Percentiles rank a stretch among this genome's conserved stretches.
Conservation (phyloP, 1,140 invertebrate species). For the Eulimnadia texana region DNA sequence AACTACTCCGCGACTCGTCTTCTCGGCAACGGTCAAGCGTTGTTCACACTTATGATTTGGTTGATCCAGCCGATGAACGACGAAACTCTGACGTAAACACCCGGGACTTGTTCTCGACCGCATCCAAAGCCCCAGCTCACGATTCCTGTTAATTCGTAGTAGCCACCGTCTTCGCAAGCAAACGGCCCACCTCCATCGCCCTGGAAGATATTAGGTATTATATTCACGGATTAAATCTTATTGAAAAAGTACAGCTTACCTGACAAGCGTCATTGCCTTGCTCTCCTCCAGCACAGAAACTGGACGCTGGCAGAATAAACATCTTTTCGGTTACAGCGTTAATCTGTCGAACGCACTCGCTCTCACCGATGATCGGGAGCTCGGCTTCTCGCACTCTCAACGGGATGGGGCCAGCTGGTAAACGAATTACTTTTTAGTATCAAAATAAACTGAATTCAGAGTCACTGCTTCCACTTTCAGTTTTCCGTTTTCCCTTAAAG, state of each 20-base stretch:
- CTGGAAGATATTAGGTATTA: constrained; percentile 31
- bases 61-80: constrained; percentile 93
- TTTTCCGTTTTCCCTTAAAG: too few species aligned
- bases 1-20: neutral
- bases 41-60: constrained; percentile 90
- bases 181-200: constrained; percentile 82
- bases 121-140: constrained; percentile 89
- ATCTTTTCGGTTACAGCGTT: constrained; percentile 88
- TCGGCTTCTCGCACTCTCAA: constrained; percentile 73
- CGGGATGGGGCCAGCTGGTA: constrained; percentile 72
- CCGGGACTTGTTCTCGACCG: constrained; percentile 71
- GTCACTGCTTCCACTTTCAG: too few species aligned
- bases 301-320: constrained; percentile 77
- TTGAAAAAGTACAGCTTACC: constrained; percentile 31
- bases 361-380: constrained; percentile 82
- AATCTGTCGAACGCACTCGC: constrained; percentile 78
- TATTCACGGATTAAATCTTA: neutral
- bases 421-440: too few species aligned
- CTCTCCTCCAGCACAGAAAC: constrained; percentile 85
- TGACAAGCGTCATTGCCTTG: constrained; percentile 85
- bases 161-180: constrained; percentile 82
- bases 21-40: constrained; percentile 32
- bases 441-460: too few species aligned
- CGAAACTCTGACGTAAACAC: constrained; percentile 86
- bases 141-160: constrained; percentile 75